phyloP scores from a whole-genome alignment of 2,888 invertebrate genomes.

The Synanthedon tipuliformis region DNA sequence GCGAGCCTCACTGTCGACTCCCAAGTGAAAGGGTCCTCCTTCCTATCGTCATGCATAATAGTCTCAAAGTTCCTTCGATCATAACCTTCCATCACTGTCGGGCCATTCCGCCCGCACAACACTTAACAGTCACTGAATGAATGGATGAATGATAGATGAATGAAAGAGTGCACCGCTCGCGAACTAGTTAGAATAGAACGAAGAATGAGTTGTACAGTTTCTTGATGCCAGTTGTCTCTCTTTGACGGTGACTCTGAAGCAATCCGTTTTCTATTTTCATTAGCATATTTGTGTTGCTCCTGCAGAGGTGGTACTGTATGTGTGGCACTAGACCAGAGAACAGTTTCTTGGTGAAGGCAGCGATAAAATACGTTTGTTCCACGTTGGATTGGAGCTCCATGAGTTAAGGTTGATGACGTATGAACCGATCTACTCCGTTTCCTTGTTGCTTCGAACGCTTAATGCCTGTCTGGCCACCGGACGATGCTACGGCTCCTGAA shows the following conservation, averaged over 20 bases:
- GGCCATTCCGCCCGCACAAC: slow-evolving; percentile 28
- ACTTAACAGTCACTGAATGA: slow-evolving; percentile 39
- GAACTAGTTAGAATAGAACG: slow-evolving; percentile 80
- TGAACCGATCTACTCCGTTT: slow-evolving; percentile 22
- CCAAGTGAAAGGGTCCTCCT: slow-evolving; percentile 47
- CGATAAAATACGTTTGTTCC: slow-evolving; percentile 37
- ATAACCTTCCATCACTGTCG: slow-evolving; percentile 46
- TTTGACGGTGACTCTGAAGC: slow-evolving; percentile 83
- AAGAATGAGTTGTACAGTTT: slow-evolving; percentile 90
- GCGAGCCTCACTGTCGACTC: slow-evolving; percentile 48
- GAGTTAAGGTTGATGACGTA: slow-evolving; percentile 22
- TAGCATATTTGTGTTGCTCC: slow-evolving; percentile 71
- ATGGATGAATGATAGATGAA: slow-evolving; percentile 24
- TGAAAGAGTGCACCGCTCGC: slow-evolving; percentile 12
- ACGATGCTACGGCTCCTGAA: slow-evolving; percentile 58
- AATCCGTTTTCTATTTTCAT: slow-evolving; percentile 79
- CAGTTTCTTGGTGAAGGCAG: slow-evolving; percentile 36
- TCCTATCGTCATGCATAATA: slow-evolving; percentile 48
- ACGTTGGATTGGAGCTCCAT: slow-evolving; percentile 39
- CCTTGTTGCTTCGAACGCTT: slow-evolving; percentile 4
- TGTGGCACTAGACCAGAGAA: slow-evolving; percentile 34
- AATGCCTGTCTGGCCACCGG: slow-evolving; percentile 6
- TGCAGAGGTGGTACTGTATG: slow-evolving; percentile 42
- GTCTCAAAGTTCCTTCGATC: slow-evolving; percentile 22
- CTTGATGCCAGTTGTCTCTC: slow-evolving; percentile 87